phyloP scores from a whole-genome alignment of 2,888 invertebrate genomes.

The Drosophila pseudotakahashii region DNA sequence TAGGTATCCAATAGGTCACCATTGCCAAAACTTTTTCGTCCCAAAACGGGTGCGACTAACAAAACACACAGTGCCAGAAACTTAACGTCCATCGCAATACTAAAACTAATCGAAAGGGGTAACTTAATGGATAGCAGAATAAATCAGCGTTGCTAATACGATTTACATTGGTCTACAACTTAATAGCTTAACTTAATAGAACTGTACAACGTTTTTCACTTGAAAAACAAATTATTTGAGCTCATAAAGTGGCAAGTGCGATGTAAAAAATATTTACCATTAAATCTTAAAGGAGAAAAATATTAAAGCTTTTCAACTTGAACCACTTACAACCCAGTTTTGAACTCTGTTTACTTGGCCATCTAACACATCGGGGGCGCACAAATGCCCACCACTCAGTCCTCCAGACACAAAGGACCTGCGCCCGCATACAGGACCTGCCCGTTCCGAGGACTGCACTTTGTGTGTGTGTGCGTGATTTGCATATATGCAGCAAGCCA shows the following conservation, averaged over 20 bases:
- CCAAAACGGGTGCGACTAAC: background rate
- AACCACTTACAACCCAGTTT: slow-evolving; percentile 3
- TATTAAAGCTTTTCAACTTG: background rate
- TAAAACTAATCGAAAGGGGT: background rate
- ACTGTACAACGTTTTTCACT: too few relatives aligned
- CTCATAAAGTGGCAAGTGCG: too few relatives aligned
- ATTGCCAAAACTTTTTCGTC: background rate
- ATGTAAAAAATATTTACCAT: background rate
- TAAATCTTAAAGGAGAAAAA: background rate
- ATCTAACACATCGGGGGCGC: slow-evolving; percentile 7
- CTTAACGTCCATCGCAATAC: background rate
- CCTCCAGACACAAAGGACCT: slow-evolving; percentile 10
- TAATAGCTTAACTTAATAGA: too few relatives aligned
- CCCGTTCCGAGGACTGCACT: background rate
- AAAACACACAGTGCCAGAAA: background rate
- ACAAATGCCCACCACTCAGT: slow-evolving; percentile 6
- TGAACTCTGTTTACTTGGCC: background rate
- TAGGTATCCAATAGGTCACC: background rate
- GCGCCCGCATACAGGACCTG: slow-evolving; percentile 6
- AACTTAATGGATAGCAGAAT: background rate
- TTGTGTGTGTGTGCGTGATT: slow-evolving; percentile 19
- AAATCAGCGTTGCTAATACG: background rate
- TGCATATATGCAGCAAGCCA: slow-evolving; percentile 24
- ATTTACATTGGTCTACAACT: background rate
- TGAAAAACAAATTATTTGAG: too few relatives aligned